A percentile compares a stretch with the other conserved stretches of the same genome.
Conservation (phyloP, 2,113 vertebrate genomes). For the Hiodon tergisus region DNA sequence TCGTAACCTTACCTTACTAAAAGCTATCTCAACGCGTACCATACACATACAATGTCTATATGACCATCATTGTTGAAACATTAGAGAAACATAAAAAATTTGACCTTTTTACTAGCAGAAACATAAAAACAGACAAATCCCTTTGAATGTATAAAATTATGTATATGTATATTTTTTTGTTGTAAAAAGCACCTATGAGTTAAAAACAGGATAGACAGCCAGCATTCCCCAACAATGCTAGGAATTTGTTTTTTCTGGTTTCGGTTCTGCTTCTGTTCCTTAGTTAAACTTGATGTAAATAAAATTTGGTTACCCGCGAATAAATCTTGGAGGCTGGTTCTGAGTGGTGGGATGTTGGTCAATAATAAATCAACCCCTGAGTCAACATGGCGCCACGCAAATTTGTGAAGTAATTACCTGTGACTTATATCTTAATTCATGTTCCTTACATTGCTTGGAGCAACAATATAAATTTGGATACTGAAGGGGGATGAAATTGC, state of each 20-base stretch:
- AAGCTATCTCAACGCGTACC: no score
- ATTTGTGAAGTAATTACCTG: slow-evolving; percentile 55
- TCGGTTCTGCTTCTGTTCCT: not conserved
- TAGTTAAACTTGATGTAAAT: not conserved
- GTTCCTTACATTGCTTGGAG: slow-evolving; percentile 42
- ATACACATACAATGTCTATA: no score
- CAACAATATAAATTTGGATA: slow-evolving; percentile 48
- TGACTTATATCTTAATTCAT: slow-evolving; percentile 50
- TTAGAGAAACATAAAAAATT: no score
- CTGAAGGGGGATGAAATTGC: slow-evolving; percentile 42
- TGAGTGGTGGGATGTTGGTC: slow-evolving; percentile 25
- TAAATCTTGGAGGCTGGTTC: not conserved
- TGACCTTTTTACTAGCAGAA: no score
- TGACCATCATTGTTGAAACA: no score
- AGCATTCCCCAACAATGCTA: not conserved
- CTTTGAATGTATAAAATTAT: not conserved
- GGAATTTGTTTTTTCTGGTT: not conserved
- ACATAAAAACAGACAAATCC: not conserved
- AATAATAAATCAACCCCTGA: slow-evolving; percentile 46
- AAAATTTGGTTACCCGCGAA: not conserved
- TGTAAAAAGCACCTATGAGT: not conserved
- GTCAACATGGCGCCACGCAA: slow-evolving; percentile 44
- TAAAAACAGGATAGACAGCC: no score
- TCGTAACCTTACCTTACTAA: no score
- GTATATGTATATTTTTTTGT: not conserved